phyloP scores from a whole-genome alignment of 2,113 vertebrate species.

The Myrmecophaga tridactyla region DNA sequence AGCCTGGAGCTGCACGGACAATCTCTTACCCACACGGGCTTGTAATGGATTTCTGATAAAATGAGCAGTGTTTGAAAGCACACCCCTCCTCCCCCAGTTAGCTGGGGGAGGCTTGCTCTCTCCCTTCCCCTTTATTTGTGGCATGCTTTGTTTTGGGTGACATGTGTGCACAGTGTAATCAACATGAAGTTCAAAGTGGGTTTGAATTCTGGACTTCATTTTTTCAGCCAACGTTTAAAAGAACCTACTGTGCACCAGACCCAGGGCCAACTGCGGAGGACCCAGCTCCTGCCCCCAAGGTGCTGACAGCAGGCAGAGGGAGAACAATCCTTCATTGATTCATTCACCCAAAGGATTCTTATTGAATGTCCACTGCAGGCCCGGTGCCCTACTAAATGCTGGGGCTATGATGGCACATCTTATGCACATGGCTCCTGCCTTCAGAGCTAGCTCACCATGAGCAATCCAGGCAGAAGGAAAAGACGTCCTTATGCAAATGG shows the following conservation, averaged over 20 bases:
- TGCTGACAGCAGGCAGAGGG: background rate
- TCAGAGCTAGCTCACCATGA: background rate
- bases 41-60: background rate
- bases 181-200: rapidly evolving
- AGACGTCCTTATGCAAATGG: no score
- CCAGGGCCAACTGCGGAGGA: background rate
- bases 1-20: rapidly evolving
- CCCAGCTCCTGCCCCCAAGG: background rate
- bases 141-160: background rate
- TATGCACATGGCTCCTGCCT: background rate
- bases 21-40: rapidly evolving
- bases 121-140: no score
- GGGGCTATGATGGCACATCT: rapidly evolving
- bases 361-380: background rate
- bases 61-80: no score
- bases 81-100: rapidly evolving
- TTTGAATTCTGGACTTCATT: no score
- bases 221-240: background rate
- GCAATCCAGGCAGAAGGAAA: background rate
- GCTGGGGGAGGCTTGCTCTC: background rate
- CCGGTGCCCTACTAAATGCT: rapidly evolving
- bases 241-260: background rate
- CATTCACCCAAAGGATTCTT: background rate
- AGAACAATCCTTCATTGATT: background rate
- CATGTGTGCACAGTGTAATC: background rate